phyloP scores from a whole-genome alignment of 2,113 vertebrate species.

The Notechis scutatus region DNA sequence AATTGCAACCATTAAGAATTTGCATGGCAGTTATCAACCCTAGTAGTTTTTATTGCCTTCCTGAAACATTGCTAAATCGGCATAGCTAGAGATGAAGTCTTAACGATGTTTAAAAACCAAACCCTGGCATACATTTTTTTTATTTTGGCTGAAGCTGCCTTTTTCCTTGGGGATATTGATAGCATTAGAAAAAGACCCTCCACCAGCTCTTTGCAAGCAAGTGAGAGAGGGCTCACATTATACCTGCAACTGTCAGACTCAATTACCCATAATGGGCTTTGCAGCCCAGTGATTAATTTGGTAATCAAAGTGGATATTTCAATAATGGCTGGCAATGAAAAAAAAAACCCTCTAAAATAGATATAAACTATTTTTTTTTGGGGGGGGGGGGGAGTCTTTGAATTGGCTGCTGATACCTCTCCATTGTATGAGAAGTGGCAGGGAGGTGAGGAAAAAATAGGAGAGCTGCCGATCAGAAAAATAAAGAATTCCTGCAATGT shows the following conservation, averaged over 20 bases:
- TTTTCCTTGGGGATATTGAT: slow-evolving; percentile 11
- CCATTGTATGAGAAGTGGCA: slow-evolving; percentile 47
- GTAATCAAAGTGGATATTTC: slow-evolving; percentile 61
- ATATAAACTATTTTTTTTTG: slow-evolving; percentile 30
- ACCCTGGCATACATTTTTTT: background rate
- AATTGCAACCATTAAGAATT: background rate
- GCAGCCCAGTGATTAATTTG: slow-evolving; percentile 57
- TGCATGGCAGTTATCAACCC: too few species aligned
- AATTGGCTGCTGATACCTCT: slow-evolving; percentile 55
- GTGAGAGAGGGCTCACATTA: background rate
- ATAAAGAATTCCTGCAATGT: background rate
- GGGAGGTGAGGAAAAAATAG: slow-evolving; percentile 23
- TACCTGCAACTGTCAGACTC: slow-evolving; percentile 45
- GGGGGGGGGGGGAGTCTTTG: background rate
- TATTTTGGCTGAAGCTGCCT: background rate
- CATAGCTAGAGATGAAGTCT: slow-evolving; percentile 39
- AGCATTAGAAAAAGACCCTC: slow-evolving; percentile 22
- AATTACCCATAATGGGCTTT: slow-evolving; percentile 47
- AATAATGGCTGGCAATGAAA: slow-evolving; percentile 48
- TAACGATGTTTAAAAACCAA: background rate
- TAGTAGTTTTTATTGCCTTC: background rate
- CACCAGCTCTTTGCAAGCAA: background rate
- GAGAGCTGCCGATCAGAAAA: background rate
- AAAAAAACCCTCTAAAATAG: slow-evolving; percentile 37
- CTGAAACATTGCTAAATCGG: background rate